A percentile compares a stretch with the other conserved stretches of the same genome.
Evolutionary conservation across 2,113 vertebrate species (phyloP).

Genomic region (Sturnira hondurensis): DNA sequence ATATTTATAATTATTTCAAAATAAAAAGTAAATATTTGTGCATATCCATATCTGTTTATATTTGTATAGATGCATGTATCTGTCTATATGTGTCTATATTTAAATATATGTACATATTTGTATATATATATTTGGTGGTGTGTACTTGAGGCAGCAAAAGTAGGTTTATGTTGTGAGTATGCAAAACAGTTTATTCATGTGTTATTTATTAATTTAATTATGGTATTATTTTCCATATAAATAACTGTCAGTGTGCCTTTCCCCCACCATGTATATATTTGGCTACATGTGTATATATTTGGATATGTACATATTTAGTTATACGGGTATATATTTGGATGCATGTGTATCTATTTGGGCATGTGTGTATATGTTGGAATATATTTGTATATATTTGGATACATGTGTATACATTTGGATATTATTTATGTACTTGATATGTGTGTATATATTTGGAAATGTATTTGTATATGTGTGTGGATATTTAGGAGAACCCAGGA

Average conservation of each 20-base stretch:
- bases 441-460: not conserved
- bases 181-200: too few species aligned
- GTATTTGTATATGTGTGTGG: not conserved
- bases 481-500: not conserved
- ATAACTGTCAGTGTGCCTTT: too few species aligned
- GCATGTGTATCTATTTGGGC: too few species aligned
- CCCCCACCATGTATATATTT: too few species aligned
- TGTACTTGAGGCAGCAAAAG: too few species aligned
- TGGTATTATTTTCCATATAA: too few species aligned
- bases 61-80: not conserved
- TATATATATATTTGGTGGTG: not conserved
- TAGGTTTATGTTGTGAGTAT: too few species aligned
- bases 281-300: not conserved
- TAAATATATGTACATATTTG: not conserved
- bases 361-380: too few species aligned
- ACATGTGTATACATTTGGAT: too few species aligned
- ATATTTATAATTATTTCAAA: not conserved
- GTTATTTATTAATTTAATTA: too few species aligned
- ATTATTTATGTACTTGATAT: not conserved
- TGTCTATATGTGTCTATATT: not conserved
- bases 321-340: not conserved
- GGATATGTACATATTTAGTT: not conserved
- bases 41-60: not conserved
- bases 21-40: not conserved
- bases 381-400: too few species aligned